Evolutionary conservation across 2,113 vertebrate genomes (phyloP).

Genomic region (Cranoglanis bouderius): DNA sequence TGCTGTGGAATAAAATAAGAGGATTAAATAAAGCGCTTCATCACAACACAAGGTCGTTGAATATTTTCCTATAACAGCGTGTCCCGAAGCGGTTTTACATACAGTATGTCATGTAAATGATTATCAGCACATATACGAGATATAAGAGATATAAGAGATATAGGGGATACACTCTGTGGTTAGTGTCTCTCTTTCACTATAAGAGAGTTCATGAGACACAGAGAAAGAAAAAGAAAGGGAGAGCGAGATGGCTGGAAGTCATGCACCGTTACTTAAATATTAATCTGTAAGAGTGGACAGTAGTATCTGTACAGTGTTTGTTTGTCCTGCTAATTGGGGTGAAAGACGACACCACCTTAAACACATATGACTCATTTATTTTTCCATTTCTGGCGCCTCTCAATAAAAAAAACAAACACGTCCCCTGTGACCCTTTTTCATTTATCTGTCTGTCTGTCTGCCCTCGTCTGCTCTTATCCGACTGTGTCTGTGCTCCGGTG

Average conservation of each 20-base stretch:
- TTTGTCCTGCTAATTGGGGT: constrained; percentile 67
- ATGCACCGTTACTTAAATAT: background rate
- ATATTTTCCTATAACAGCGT: background rate
- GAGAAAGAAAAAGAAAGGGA: background rate
- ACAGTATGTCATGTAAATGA: too few relatives aligned
- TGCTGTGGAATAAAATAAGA: too few relatives aligned
- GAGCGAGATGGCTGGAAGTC: background rate
- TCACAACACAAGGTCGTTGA: background rate
- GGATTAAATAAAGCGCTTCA: too few relatives aligned
- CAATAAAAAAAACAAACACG: constrained; percentile 40
- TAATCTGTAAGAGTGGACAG: constrained; percentile 11
- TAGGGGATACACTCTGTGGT: too few relatives aligned
- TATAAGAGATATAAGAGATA: background rate
- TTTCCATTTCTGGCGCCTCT: constrained; percentile 35
- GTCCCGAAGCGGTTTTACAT: too few relatives aligned
- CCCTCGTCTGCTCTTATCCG: constrained; percentile 45
- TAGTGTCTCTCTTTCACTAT: background rate
- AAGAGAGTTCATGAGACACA: background rate
- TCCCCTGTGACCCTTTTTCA: constrained; percentile 28
- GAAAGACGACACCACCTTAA: constrained; percentile 37
- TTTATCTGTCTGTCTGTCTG: constrained; percentile 42
- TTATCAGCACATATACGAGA: too few relatives aligned
- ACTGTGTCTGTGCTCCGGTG: constrained; percentile 40
- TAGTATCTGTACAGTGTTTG: too few relatives aligned
- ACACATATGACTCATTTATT: background rate